These are phyloP conservation scores for Cryptoprocta ferox DNA, from an alignment of 2,797 vertebrate genomes.

Conservation along the genomic window DNA sequence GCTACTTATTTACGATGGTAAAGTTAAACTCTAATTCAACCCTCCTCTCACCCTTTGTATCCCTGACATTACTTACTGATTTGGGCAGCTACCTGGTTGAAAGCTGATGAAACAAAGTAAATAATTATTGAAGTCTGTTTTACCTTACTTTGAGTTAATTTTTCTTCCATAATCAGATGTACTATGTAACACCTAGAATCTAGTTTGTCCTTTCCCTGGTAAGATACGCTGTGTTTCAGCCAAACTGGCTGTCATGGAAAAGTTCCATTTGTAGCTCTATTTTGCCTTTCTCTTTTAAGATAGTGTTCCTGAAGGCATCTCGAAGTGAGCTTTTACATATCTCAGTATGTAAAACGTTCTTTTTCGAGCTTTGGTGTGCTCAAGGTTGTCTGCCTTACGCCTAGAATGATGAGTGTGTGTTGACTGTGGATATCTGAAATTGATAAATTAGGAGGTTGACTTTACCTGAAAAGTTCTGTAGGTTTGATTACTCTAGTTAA, in stretches of 20 bases:
- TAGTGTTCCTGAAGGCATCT: not conserved
- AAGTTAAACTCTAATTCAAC: constrained; percentile 18
- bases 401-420: not conserved
- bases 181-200: not conserved
- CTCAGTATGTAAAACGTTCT: not conserved
- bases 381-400: not conserved
- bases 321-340: not conserved
- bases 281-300: constrained; percentile 51
- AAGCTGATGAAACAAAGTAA: constrained; percentile 48
- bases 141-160: not conserved
- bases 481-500: constrained; percentile 51
- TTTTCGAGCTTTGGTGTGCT: not conserved
- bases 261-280: not conserved
- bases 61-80: not conserved
- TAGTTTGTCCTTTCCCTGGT: not conserved
- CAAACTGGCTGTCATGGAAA: not conserved
- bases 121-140: constrained; percentile 24
- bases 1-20: not conserved
- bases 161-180: not conserved
- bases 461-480: constrained; percentile 51
- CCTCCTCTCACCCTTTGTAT: not conserved
- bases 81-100: constrained; percentile 26
- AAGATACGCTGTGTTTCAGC: not conserved
- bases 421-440: not conserved
- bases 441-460: not conserved